Conservation (phyloP, 1,140 invertebrate genomes). For the Drosophila athabasca region DNA sequence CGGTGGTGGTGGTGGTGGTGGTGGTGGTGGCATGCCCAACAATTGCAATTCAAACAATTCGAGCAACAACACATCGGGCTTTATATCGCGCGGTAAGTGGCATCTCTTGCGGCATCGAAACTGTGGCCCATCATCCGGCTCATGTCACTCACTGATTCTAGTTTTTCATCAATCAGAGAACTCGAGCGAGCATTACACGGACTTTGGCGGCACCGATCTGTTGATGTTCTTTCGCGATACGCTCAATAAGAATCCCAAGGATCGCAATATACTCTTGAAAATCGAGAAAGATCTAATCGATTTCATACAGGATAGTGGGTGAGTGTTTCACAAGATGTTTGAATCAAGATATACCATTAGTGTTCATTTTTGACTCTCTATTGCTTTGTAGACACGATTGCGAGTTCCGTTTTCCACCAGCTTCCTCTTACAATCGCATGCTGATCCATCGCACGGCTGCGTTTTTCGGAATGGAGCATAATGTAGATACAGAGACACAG, state of each 20-base stretch:
- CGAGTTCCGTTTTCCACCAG: constrained; percentile 93
- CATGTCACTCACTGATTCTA: constrained; percentile 74
- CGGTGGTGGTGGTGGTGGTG: background rate
- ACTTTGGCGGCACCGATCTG: constrained; percentile 92
- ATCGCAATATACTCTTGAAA: constrained; percentile 92
- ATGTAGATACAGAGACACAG: constrained; percentile 92
- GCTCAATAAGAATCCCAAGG: constrained; percentile 94
- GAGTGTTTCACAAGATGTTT: constrained; percentile 76
- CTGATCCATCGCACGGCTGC: constrained; percentile 96
- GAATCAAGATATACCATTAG: no score
- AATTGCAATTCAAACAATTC: constrained; percentile 62
- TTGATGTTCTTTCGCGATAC: constrained; percentile 95
- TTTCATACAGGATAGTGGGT: constrained; percentile 93
- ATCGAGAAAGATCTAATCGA: constrained; percentile 94
- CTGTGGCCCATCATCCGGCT: constrained; percentile 18
- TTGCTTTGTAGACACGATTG: constrained; percentile 84
- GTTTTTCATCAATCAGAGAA: constrained; percentile 87
- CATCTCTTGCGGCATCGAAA: constrained; percentile 17
- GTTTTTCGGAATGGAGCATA: constrained; percentile 97
- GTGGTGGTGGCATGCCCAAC: constrained; percentile 28
- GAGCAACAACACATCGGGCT: constrained; percentile 82
- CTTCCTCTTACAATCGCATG: constrained; percentile 98
- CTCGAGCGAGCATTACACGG: constrained; percentile 91
- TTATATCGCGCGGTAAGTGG: constrained; percentile 81
- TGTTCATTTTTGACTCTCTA: background rate